Percentiles rank a stretch among this genome's conserved stretches.
phyloP scores from a whole-genome alignment of 2,888 invertebrate genomes.

The Hydriomena furcata region DNA sequence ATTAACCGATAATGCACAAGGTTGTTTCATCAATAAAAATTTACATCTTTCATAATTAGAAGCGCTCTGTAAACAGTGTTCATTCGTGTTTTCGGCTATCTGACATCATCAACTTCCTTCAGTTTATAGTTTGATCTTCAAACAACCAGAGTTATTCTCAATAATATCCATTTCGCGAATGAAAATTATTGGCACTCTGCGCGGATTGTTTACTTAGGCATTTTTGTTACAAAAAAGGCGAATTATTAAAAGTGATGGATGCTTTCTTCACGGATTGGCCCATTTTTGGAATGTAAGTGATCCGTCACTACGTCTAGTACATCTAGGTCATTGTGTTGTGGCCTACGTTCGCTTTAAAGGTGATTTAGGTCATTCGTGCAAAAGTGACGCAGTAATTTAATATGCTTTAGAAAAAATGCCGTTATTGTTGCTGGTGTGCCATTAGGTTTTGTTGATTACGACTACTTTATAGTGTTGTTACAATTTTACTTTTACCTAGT shows the following conservation, averaged over 20 bases:
- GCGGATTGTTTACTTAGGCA: neutral
- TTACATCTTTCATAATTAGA: constrained; percentile 48
- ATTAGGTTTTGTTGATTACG: constrained; percentile 8
- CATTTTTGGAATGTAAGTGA: constrained; percentile 29
- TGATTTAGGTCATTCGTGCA: constrained; percentile 40
- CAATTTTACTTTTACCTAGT: neutral
- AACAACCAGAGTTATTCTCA: constrained; percentile 37
- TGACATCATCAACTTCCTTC: constrained; percentile 75
- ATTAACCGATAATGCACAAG: constrained; percentile 32
- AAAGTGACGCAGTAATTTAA: constrained; percentile 38
- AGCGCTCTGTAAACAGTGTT: constrained; percentile 53
- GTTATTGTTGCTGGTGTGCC: constrained; percentile 14
- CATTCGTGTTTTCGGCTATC: constrained; percentile 55
- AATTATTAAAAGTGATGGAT: constrained; percentile 42
- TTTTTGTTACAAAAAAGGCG: neutral
- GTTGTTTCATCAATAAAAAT: constrained; percentile 35
- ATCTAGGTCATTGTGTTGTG: constrained; percentile 36
- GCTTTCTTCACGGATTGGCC: constrained; percentile 45
- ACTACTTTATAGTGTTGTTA: neutral
- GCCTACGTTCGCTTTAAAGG: constrained; percentile 29
- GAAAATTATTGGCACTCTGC: constrained; percentile 27
- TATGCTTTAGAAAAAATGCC: constrained; percentile 34
- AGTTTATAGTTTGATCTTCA: constrained; percentile 61
- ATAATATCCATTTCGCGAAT: constrained; percentile 30
- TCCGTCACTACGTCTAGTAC: constrained; percentile 33